Conservation (phyloP, 2,113 vertebrate genomes). For the Hypanus sabinus region DNA sequence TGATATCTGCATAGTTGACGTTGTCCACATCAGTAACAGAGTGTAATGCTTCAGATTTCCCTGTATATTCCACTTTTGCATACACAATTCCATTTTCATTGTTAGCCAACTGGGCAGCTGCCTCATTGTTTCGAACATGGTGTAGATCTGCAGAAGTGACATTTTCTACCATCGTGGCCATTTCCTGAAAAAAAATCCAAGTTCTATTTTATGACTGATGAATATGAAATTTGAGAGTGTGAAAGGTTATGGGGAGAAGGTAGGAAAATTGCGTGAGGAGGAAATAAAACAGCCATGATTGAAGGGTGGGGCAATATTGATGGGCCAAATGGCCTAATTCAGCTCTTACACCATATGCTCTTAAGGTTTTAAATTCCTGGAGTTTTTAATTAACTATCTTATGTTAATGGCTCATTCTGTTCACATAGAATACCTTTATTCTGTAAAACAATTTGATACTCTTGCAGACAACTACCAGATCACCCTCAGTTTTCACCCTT, state of each 20-base stretch:
- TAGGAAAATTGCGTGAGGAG: too few relatives aligned
- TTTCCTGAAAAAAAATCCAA: neutral
- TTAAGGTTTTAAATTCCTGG: too few relatives aligned
- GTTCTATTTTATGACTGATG: neutral
- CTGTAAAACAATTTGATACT: too few relatives aligned
- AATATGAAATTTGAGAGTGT: neutral
- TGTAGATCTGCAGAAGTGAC: too few relatives aligned
- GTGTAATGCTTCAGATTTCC: neutral
- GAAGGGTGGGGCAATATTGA: too few relatives aligned
- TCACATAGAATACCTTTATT: too few relatives aligned
- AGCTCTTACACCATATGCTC: too few relatives aligned
- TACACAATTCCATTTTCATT: neutral
- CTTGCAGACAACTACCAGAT: neutral
- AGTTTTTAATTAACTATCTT: neutral
- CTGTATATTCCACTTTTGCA: neutral
- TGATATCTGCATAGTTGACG: neutral
- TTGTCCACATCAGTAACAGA: too few relatives aligned
- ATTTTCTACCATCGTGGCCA: neutral
- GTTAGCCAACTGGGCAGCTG: neutral
- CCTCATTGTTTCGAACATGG: neutral
- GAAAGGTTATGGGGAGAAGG: too few relatives aligned
- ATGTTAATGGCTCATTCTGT: too few relatives aligned
- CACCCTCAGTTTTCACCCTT: neutral
- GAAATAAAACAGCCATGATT: too few relatives aligned
- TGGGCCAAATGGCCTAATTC: too few relatives aligned